Evolutionary conservation across 92 coral and sea anemone species (phyloP), one percentile per base, ranked within the genome.

Genomic region (Porites rus): DNA sequence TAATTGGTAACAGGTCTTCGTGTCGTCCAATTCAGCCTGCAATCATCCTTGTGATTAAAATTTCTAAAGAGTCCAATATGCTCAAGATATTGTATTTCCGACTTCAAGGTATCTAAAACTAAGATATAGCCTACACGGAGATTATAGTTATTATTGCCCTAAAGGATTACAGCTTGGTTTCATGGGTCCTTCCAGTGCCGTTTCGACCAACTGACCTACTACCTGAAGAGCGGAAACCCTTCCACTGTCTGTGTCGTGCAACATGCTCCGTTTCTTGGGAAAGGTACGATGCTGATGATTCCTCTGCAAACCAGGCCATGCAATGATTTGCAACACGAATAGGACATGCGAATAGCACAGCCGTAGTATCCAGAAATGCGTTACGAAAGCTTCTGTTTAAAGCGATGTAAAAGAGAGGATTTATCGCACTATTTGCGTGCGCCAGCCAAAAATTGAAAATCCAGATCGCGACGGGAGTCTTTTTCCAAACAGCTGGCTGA

Each of bases 391-490:
- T 84, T 7, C 70, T 85, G 58, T 92, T 94, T 18, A 94, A 65
- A 1, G 77, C 65, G 31, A 89, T 74, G 58, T 91, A 93, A 21
- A 93, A 71, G 38, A 80, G 38, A 7, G 96, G 96, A 22, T 93
- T 93, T 6, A 93, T 72, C n/a, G 94, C 93, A 81, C 94, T 91
- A 66, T 88, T 93, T 61, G 94, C 86, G 19, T 93, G 96, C 21
- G 93, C 77, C 9, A 91, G 72, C 88, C 94, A 93, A 22, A 76
- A 64, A 58, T 77, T 74, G 21, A 94, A 69, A 62, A 50, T 1
- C 43, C 21, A 59, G 20, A 70, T 68, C 13, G 56, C 50, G 1
- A 51, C 8, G 51, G 75, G 79, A 24, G 83, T 78, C 65, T 84
- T 17, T 2, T 78, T 13, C 51, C 59, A 78, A 28, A 72, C 18